Percentiles rank a stretch among this genome's conserved stretches.
Conservation (phyloP, 1,140 invertebrate genomes). For the Ptiloglossa arizonensis region DNA sequence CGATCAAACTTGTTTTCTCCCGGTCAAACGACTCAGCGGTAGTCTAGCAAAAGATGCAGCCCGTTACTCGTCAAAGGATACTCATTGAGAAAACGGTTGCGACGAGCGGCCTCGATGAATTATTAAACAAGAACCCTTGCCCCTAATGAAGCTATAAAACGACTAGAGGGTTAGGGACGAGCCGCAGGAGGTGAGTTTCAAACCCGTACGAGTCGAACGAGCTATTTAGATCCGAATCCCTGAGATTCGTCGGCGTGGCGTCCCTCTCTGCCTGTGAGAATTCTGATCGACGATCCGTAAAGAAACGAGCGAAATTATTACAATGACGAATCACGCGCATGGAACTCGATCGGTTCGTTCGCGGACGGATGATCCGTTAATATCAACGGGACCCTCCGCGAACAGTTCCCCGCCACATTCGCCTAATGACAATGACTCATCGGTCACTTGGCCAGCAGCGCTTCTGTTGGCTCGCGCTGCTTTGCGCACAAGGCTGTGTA, state of each 20-base stretch:
- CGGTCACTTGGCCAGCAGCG: conserved; percentile 44
- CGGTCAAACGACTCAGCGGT: not conserved
- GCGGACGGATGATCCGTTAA: conserved; percentile 53
- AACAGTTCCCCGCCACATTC: conserved; percentile 39
- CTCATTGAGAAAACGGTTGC: conserved; percentile 31
- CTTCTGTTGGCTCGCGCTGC: conserved; percentile 1
- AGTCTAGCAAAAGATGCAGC: not conserved
- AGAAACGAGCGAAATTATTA: conserved; percentile 29
- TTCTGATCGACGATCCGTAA: not conserved
- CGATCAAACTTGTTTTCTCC: not conserved
- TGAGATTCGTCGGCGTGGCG: not conserved
- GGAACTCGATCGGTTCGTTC: conserved; percentile 34
- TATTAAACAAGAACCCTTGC: conserved; percentile 72
- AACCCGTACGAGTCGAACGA: too few species aligned
- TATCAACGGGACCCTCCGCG: conserved; percentile 35
- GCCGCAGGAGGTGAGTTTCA: not conserved
- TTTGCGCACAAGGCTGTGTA: conserved; percentile 10
- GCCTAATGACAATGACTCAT: conserved; percentile 63
- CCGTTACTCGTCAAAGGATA: conserved; percentile 54
- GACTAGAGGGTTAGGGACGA: conserved; percentile 39
- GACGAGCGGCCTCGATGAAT: conserved; percentile 65
- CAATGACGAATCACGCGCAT: conserved; percentile 51
- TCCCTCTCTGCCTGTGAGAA: not conserved
- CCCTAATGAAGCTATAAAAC: conserved; percentile 73
- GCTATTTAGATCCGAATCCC: too few species aligned